Percentiles rank a stretch among this genome's conserved stretches.
phyloP scores from a whole-genome alignment of 2,113 vertebrate genomes.

The Hydrolagus affinis region DNA sequence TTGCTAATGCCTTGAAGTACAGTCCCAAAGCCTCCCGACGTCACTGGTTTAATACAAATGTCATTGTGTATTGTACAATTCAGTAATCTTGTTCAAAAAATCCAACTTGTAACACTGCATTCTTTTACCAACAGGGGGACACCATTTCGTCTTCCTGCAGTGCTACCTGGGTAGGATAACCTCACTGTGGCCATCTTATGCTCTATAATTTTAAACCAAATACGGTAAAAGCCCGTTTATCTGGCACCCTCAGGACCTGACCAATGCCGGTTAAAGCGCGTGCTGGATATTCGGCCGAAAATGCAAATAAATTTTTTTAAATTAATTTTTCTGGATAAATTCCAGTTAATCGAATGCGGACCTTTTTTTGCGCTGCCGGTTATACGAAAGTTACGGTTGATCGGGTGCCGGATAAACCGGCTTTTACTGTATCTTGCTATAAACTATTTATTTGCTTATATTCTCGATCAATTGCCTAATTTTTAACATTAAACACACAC shows the following conservation, averaged over 20 bases:
- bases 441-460: constrained; percentile 25
- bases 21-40: constrained; percentile 4
- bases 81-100: constrained; percentile 17
- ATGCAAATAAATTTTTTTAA: no score
- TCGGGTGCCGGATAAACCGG: no score
- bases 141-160: constrained; percentile 29
- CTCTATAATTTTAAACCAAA: constrained; percentile 19
- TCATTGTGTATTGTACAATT: no score
- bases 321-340: no score
- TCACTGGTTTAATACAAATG: not conserved
- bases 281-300: no score
- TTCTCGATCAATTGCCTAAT: constrained; percentile 11
- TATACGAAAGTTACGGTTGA: no score
- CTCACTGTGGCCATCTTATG: constrained; percentile 27
- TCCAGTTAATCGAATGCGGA: no score
- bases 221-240: no score
- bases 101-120: constrained; percentile 27
- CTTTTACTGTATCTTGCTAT: constrained; percentile 27
- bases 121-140: constrained; percentile 31
- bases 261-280: no score
- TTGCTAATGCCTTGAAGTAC: not conserved
- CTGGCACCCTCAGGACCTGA: no score
- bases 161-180: constrained; percentile 32
- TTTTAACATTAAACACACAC: constrained; percentile 11
- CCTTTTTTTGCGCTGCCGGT: no score